Percentiles rank a stretch among this genome's conserved stretches.
Conservation (phyloP, 2,797 vertebrate species). For the Sandelia bainsii region DNA sequence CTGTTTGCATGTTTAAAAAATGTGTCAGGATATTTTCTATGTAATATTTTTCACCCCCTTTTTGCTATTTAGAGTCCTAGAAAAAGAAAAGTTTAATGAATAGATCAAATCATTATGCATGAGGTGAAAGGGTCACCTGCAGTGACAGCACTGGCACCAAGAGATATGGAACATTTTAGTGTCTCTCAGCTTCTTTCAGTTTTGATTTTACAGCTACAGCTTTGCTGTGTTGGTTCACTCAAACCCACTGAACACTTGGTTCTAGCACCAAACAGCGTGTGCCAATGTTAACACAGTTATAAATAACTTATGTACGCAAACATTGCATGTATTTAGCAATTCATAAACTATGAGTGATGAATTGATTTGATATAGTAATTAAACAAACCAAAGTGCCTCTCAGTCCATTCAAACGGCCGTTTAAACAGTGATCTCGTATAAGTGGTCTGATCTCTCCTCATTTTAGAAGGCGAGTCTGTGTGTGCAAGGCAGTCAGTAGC, state of each 20-base stretch:
- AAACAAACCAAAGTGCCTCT: slow-evolving; percentile 5
- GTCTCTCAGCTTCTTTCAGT: background rate
- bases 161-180: background rate
- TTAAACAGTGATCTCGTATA: slow-evolving; percentile 29
- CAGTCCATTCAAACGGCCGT: slow-evolving; percentile 20
- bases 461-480: slow-evolving; percentile 32
- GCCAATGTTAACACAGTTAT: slow-evolving; percentile 16
- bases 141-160: background rate
- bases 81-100: background rate
- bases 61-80: slow-evolving; percentile 1
- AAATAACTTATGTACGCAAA: slow-evolving; percentile 30
- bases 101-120: background rate
- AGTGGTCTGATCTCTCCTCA: slow-evolving; percentile 38
- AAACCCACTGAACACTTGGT: too few species aligned
- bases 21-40: slow-evolving; percentile 18
- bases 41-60: background rate
- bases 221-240: too few species aligned
- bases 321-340: slow-evolving; percentile 12
- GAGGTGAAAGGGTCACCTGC: background rate
- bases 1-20: slow-evolving; percentile 30
- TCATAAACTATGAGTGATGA: slow-evolving; percentile 4
- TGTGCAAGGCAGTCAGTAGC: slow-evolving; percentile 32
- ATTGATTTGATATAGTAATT: slow-evolving; percentile 19
- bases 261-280: too few species aligned
- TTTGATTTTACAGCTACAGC: background rate